Evolutionary conservation across 1,140 invertebrate species (phyloP).

Genomic region (Lepidotrigona ventralis): DNA sequence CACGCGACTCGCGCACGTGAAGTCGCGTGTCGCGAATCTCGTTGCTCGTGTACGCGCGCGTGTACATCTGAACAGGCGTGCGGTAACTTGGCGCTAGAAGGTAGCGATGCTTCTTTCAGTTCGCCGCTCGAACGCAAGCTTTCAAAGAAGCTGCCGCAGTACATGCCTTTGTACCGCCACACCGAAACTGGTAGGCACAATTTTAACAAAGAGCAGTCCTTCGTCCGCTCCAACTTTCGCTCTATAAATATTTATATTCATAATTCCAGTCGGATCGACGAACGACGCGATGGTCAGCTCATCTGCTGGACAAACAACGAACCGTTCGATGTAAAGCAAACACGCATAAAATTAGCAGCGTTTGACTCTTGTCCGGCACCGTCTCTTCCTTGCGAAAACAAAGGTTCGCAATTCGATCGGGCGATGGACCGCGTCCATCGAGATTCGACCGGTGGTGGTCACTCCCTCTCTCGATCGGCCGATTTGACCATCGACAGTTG

Average conservation of each 20-base stretch:
- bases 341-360: constrained; percentile 70
- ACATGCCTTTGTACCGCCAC: too few relatives aligned
- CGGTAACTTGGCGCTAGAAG: background rate
- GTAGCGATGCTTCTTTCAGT: background rate
- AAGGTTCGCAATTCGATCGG: background rate
- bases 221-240: background rate
- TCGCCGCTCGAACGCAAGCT: background rate
- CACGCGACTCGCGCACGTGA: constrained; percentile 75
- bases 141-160: background rate
- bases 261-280: constrained; percentile 57
- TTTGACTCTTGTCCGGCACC: background rate
- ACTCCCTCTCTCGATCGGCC: constrained; percentile 66
- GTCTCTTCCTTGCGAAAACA: constrained; percentile 43
- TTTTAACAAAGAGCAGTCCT: too few relatives aligned
- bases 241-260: constrained; percentile 66
- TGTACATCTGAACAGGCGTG: background rate
- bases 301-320: constrained; percentile 64
- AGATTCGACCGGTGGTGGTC: constrained; percentile 46
- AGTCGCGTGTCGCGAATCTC: constrained; percentile 72
- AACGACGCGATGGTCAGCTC: constrained; percentile 50
- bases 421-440: background rate
- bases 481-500: constrained; percentile 75
- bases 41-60: constrained; percentile 44
- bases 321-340: constrained; percentile 66
- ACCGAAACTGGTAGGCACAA: too few relatives aligned